A percentile compares a stretch with the other conserved stretches of the same genome.
phyloP scores from a whole-genome alignment of 2,113 vertebrate genomes.

The Syngnathus floridae region DNA sequence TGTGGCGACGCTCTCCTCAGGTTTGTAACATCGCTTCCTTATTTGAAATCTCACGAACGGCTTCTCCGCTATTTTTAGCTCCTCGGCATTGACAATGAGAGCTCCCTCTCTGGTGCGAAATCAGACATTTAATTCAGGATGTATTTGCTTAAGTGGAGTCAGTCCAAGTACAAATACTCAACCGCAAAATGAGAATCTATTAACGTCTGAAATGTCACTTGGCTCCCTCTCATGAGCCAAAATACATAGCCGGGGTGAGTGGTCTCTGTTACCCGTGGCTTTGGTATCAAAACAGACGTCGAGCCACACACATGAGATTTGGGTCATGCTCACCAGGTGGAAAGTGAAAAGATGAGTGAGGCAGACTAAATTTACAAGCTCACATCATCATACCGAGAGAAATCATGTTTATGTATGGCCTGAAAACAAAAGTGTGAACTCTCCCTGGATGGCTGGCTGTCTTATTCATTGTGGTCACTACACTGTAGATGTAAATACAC shows the following conservation, averaged over 20 bases:
- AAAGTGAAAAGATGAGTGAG: constrained; percentile 63
- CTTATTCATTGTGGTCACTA: constrained; percentile 58
- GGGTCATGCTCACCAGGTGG: constrained; percentile 70
- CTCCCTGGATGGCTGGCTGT: constrained; percentile 30
- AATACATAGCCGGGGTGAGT: constrained; percentile 58
- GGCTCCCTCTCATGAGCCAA: constrained; percentile 41
- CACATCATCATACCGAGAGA: constrained; percentile 59
- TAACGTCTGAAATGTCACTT: constrained; percentile 52
- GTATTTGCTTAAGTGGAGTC: constrained; percentile 38
- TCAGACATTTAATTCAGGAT: constrained; percentile 18
- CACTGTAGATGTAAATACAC: constrained; percentile 58
- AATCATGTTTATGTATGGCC: constrained; percentile 64
- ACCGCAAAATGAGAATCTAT: constrained; percentile 41
- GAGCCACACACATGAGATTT: constrained; percentile 56
- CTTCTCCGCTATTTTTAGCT: constrained; percentile 57
- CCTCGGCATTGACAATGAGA: constrained; percentile 45
- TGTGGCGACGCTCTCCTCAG: constrained; percentile 55
- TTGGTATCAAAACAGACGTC: constrained; percentile 57
- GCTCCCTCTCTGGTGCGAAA: constrained; percentile 35
- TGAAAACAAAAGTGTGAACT: constrained; percentile 48
- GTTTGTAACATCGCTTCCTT: constrained; percentile 52
- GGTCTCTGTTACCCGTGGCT: constrained; percentile 63
- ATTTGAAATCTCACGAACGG: constrained; percentile 50
- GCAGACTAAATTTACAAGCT: constrained; percentile 57
- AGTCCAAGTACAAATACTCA: constrained; percentile 43